Base-by-base conservation (phyloP, 1,140 invertebrate species). In the Drosophila mauritiana region DNA sequence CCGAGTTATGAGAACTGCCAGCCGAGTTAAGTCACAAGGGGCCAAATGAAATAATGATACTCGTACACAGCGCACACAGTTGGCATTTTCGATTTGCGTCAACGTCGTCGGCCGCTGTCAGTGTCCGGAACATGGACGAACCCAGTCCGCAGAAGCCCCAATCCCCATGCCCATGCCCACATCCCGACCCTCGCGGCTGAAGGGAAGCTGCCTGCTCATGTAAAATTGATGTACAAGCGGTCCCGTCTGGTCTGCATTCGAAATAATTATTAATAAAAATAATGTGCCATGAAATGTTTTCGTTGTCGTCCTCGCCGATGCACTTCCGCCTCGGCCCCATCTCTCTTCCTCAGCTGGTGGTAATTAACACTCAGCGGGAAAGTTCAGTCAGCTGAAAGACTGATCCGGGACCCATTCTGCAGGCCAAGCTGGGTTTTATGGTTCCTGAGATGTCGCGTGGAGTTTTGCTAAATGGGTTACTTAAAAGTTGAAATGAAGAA, bases 221-320 rank as follows among this genome's bases (percentile, higher is more conserved):
- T 83, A 88, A 82, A 86, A 75, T 40, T 75, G 70, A 69, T 84
- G 80, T 58, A 83, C 55, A 59, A 27, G 73, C 61, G 57, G 72
- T 40, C 48, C 55, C 67, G 61, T 56, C 54, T 73, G 39, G 65
- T 67, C 59, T 69, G 83, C 63, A 77, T 80, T 79, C 52, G 63
- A 83, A 88, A 86, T 86, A 76, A 89, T 86, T 88, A 86, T 86
- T 85, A 85, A 85, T 85, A 85, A 81, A 76, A 88, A 88, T 88
- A 83, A 86, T 72, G 78, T 78, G 56, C 48, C 64, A 78, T 75
- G 77, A 80, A 80, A 75, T 80, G 63, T 80, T 69, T 67, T 79
- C 54, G 61, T 36, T 59, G 56, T 45, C 67, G 25, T 63, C 54
- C 49, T 48, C 53, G 52, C 11, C 54, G 52, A 40, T 70, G 67